Percentiles rank a stretch among this genome's conserved stretches.
phyloP scores from a whole-genome alignment of 2,797 vertebrate species.

The Periparus ater region DNA sequence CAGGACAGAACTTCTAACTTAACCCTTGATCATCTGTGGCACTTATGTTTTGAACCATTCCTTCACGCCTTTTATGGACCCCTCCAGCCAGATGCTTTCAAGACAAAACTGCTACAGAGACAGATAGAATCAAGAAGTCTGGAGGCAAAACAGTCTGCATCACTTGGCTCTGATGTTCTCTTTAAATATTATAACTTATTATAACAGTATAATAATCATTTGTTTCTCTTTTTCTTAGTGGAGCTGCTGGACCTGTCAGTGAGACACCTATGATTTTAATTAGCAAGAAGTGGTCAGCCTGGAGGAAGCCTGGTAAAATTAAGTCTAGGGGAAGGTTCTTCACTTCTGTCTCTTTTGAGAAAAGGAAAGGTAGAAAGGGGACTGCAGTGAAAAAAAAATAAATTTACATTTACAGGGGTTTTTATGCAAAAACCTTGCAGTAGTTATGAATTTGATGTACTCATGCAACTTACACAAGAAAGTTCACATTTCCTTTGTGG shows the following conservation, averaged over 20 bases:
- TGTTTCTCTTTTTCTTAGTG: background rate
- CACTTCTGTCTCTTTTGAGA: background rate
- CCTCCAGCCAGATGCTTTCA: background rate
- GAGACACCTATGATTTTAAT: background rate
- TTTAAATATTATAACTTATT: background rate
- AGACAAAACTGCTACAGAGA: background rate
- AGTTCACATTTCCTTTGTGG: background rate
- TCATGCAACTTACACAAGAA: rapidly evolving
- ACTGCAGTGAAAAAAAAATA: background rate
- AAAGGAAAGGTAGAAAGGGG: background rate
- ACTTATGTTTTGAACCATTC: background rate
- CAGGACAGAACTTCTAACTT: background rate
- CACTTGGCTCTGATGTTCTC: background rate
- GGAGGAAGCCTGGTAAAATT: background rate
- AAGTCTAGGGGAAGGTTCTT: background rate
- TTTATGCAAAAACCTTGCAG: background rate
- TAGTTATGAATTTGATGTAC: background rate
- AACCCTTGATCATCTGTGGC: background rate
- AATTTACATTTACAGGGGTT: background rate
- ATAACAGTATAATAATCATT: background rate
- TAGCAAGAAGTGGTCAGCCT: background rate
- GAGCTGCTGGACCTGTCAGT: background rate
- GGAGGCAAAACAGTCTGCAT: background rate
- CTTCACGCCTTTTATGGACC: background rate
- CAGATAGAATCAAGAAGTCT: background rate